These are phyloP conservation scores for Portunus trituberculatus DNA, from an alignment of 1,140 invertebrate genomes.

Conservation along the genomic window DNA sequence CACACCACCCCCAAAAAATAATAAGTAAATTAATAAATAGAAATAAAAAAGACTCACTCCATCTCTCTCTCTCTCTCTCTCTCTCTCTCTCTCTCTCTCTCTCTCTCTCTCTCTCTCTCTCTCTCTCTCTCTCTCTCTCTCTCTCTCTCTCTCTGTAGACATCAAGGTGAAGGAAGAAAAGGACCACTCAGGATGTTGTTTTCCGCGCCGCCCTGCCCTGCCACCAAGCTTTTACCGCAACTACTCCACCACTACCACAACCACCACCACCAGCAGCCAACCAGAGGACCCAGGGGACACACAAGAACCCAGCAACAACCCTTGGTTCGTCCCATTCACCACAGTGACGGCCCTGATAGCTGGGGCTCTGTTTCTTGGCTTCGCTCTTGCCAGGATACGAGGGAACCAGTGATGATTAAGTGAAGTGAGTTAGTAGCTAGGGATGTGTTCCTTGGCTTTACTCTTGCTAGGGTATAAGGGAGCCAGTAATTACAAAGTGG, in stretches of 20 bases:
- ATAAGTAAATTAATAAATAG: neutral
- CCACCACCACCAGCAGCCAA: neutral
- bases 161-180: too few relatives aligned
- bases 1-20: neutral
- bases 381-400: too few relatives aligned
- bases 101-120: constrained; percentile 45
- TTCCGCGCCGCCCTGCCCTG: neutral
- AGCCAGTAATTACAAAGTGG: too few relatives aligned
- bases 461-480: too few relatives aligned
- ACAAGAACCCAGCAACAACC: neutral
- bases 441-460: too few relatives aligned
- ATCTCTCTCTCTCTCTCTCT: neutral
- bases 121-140: constrained; percentile 43
- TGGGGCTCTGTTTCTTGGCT: too few relatives aligned
- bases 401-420: too few relatives aligned
- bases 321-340: too few relatives aligned
- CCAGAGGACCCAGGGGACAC: neutral
- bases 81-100: constrained; percentile 37
- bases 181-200: too few relatives aligned
- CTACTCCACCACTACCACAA: neutral
- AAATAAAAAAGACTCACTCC: neutral
- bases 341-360: too few relatives aligned
- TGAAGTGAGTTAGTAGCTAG: too few relatives aligned
- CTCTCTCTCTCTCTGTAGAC: neutral
- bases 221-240: too few relatives aligned